Conservation (phyloP, 1,140 invertebrate genomes). For the Belonocnema kinseyi region DNA sequence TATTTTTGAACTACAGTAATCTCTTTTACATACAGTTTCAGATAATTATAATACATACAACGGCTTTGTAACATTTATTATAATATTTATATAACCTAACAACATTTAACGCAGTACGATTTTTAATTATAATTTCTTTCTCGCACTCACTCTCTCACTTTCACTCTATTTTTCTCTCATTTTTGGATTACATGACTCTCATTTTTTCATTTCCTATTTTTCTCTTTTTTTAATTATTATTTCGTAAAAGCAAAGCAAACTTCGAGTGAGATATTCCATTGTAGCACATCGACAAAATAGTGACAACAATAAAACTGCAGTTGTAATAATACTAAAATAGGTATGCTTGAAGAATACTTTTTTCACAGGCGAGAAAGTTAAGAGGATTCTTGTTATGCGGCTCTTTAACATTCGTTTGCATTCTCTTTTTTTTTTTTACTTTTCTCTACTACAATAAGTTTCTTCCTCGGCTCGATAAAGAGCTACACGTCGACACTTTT, state of each 20-base stretch:
- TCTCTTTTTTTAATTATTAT: constrained; percentile 23
- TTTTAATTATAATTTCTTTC: constrained; percentile 47
- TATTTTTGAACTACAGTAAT: constrained; percentile 54
- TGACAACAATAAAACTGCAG: neutral
- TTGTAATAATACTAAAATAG: neutral
- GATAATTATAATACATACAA: constrained; percentile 71
- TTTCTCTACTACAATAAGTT: neutral
- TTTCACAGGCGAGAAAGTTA: neutral
- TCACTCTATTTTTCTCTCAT: neutral
- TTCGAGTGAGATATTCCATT: constrained; percentile 20
- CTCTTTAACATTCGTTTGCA: neutral
- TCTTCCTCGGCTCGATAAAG: neutral
- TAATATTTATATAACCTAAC: constrained; percentile 71
- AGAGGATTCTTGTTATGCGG: neutral
- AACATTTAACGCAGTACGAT: constrained; percentile 71
- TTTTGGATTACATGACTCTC: neutral
- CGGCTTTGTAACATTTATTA: constrained; percentile 72
- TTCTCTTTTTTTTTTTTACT: constrained; percentile 31
- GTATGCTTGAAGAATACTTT: neutral
- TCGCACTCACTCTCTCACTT: constrained; percentile 14
- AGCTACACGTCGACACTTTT: neutral
- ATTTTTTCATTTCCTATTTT: constrained; percentile 32
- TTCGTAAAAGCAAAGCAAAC: constrained; percentile 34
- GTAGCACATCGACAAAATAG: neutral
- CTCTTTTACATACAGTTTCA: constrained; percentile 59